A percentile compares a stretch with the other conserved stretches of the same genome.
phyloP scores from a whole-genome alignment of 2,888 invertebrate genomes.

The Hydrotaea cyrtoneurina region DNA sequence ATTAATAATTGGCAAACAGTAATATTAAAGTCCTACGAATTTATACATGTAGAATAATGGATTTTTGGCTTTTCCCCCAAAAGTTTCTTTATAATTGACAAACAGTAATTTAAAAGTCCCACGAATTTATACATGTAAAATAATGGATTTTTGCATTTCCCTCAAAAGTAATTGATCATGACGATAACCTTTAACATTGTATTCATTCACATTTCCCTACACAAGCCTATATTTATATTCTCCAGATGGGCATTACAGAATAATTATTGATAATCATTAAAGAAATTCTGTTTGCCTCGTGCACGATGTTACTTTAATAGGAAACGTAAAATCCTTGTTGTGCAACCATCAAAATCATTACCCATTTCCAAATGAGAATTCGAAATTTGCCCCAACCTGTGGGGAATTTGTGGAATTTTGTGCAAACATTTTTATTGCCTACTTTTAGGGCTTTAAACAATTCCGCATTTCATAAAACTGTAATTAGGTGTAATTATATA shows the following conservation, averaged over 20 bases:
- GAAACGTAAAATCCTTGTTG: slow-evolving; percentile 1
- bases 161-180: no score
- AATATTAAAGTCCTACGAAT: no score
- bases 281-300: neutral
- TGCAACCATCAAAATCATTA: neutral
- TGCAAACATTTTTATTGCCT: slow-evolving; percentile 22
- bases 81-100: no score
- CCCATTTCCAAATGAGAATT: neutral
- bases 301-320: neutral
- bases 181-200: no score
- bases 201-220: no score
- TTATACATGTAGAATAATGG: no score
- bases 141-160: no score
- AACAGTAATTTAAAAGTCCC: no score
- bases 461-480: slow-evolving; percentile 23
- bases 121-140: no score
- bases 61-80: no score
- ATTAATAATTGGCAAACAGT: no score
- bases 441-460: slow-evolving; percentile 5
- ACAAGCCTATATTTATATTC: neutral
- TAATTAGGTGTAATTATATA: slow-evolving; percentile 33
- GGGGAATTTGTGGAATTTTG: neutral
- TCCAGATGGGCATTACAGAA: neutral
- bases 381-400: neutral
- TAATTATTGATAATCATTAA: neutral